Percentiles rank a stretch among this genome's conserved stretches.
Conservation (phyloP, 2,797 vertebrate genomes). For the Salarias fasciatus region DNA sequence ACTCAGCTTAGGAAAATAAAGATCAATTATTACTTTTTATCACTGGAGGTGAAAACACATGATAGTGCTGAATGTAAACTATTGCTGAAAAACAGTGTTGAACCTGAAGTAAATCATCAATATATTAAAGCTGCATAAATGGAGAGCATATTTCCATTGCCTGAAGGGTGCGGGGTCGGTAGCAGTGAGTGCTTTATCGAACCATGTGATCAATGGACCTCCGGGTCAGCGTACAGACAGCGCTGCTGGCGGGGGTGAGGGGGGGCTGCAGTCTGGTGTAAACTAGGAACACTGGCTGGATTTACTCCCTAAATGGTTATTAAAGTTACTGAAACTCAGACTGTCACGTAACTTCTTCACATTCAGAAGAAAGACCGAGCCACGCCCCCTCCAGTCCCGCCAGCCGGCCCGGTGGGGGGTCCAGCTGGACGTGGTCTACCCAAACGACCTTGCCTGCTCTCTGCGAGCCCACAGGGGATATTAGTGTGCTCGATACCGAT, state of each 20-base stretch:
- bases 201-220: constrained; percentile 60
- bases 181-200: constrained; percentile 63
- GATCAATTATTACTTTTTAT: too few relatives aligned
- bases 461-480: constrained; percentile 1
- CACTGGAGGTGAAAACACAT: too few relatives aligned
- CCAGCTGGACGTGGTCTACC: neutral
- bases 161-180: constrained; percentile 30
- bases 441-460: constrained; percentile 46
- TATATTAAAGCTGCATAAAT: constrained; percentile 36
- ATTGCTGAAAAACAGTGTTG: neutral
- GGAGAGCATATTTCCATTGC: constrained; percentile 62
- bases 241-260: constrained; percentile 5
- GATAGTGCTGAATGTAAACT: neutral
- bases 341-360: too few relatives aligned
- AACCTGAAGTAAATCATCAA: constrained; percentile 17
- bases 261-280: constrained; percentile 5
- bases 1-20: too few relatives aligned
- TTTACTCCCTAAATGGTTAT: neutral
- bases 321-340: neutral
- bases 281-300: constrained; percentile 32
- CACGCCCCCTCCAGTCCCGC: neutral
- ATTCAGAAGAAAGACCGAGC: neutral
- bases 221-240: constrained; percentile 52
- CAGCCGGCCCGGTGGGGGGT: constrained; percentile 10
- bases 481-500: constrained; percentile 33